phyloP scores from a whole-genome alignment of 2,113 vertebrate species.

The Apeltes quadracus region DNA sequence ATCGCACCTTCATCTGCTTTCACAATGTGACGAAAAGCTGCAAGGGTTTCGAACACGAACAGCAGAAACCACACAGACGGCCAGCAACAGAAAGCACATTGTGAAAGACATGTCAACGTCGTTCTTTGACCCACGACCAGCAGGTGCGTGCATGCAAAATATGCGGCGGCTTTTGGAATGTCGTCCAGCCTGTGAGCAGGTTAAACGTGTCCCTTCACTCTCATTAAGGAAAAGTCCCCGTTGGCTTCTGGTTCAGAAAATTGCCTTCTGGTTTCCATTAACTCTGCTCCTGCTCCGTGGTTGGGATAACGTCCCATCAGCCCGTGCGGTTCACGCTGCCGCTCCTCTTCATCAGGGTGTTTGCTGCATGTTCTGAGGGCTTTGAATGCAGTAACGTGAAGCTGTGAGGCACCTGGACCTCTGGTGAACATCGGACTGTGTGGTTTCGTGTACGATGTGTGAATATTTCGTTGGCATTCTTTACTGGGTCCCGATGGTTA shows the following conservation, averaged over 20 bases:
- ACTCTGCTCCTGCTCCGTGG: no score
- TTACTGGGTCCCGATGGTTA: background rate
- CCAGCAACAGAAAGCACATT: background rate
- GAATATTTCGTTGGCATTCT: background rate
- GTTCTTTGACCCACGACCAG: background rate
- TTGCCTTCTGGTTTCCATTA: background rate
- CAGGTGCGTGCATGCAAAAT: background rate
- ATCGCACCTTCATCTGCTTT: background rate
- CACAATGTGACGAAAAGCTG: conserved; percentile 2
- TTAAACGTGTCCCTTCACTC: background rate
- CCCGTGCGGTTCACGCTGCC: background rate
- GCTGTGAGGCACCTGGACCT: background rate
- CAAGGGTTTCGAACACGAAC: no score
- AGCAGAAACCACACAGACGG: no score
- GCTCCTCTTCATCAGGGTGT: background rate
- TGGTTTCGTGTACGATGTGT: background rate
- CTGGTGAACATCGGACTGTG: background rate
- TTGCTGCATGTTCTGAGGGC: background rate
- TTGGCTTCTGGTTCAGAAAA: background rate
- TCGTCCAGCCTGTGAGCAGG: background rate
- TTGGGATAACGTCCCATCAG: background rate
- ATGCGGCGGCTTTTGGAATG: background rate
- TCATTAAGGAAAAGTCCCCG: background rate
- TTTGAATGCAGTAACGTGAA: background rate
- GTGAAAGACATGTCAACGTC: background rate